Base-by-base conservation (phyloP, 2,888 invertebrate genomes). In the Pollenia angustigena region DNA sequence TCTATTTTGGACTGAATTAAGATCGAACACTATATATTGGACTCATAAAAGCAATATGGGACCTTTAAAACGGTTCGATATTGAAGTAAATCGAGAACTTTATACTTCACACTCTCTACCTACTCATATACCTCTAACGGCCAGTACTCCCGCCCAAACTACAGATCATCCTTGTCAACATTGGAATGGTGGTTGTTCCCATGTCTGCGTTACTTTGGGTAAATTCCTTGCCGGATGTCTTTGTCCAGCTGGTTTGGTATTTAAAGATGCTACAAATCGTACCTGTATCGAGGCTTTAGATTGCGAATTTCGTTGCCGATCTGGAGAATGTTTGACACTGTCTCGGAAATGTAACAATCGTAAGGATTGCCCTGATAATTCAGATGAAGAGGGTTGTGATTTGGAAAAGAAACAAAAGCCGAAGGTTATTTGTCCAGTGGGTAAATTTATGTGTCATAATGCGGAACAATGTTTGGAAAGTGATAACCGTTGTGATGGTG, bases 1-100 rank as follows among this genome's bases (percentile, higher is more conserved):
- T 89, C 91, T 97, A 18, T 96, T 96, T 91, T 97, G 97, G 97
- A 95, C 95, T 0, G 94, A 95, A 88, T 90, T 94, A 16, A 93
- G 94, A 23, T 95, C 95, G 0, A 91, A 94, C 4, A 92, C 94
- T 4, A 90, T 97, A 7, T 95, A 94, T 91, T 97, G 95, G 95
- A 94, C 94, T 0, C 93, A 94, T 89, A 95, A 95, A 88, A 92
- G 90, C 84, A 94, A 93, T 79, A 88, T 92, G 71, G 91, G 90
- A 71, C 85, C 93, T 50, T 83, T 92, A 42, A 93, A 93, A 68
- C 90, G 91, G 18, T 90, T 93, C 9, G 90, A 92, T 52, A 89
- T 93, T 16, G 91, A 92, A 42, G 84, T 90, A 1, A 88, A 90
- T 90, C 85, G 75, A 1, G 90, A 88, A n/a, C 42, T 85, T 2